Evolutionary conservation across 2,113 vertebrate species (phyloP).

Genomic region (Columba janthina): DNA sequence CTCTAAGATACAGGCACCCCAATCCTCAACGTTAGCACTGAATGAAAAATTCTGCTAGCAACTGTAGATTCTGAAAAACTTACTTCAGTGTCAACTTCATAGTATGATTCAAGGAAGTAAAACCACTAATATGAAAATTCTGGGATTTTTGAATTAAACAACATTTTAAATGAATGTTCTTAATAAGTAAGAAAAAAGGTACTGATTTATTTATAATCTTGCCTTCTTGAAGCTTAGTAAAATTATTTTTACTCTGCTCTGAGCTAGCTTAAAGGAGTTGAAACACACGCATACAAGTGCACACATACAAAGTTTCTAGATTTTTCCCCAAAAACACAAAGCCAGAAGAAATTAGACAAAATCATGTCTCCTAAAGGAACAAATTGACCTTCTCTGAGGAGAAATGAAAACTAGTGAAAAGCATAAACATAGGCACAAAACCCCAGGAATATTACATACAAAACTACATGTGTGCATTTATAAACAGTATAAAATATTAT

Average conservation of each 20-base stretch:
- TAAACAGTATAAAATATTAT: background rate
- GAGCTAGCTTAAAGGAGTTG: background rate
- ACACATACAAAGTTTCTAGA: background rate
- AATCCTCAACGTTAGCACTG: background rate
- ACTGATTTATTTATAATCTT: background rate
- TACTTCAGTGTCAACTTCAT: background rate
- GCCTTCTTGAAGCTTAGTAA: background rate
- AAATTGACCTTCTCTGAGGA: background rate
- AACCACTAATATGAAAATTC: background rate
- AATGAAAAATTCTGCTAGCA: background rate
- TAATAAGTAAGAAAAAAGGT: background rate
- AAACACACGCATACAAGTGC: background rate
- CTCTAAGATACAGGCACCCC: background rate
- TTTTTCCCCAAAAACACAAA: background rate
- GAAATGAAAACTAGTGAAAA: background rate
- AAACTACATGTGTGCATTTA: background rate
- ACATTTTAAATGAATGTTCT: background rate
- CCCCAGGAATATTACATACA: background rate
- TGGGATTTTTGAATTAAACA: background rate
- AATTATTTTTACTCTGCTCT: background rate
- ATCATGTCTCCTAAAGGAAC: background rate
- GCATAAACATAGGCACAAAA: background rate
- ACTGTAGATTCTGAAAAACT: background rate
- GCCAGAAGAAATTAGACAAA: background rate
- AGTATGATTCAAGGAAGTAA: rapidly evolving